These are phyloP conservation scores for Charanyca ferruginea DNA, from an alignment of 2,888 invertebrate genomes.

Conservation along the genomic window DNA sequence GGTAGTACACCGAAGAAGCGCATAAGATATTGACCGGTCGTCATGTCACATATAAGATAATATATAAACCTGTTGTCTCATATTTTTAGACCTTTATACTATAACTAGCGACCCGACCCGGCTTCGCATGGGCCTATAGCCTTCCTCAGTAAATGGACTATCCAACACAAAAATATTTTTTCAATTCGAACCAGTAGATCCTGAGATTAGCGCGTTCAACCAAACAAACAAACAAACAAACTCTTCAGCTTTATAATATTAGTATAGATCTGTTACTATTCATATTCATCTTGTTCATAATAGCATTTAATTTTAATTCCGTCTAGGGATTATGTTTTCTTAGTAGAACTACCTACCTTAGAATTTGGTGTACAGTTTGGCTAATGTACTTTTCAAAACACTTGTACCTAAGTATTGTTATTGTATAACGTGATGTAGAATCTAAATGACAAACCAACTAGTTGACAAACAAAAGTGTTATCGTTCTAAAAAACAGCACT, in stretches of 20 bases:
- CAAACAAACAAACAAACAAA: too few species aligned
- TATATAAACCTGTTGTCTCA: neutral
- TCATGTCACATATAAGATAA: neutral
- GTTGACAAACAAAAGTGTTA: neutral
- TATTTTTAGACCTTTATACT: neutral
- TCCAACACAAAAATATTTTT: too few species aligned
- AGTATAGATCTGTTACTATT: too few species aligned
- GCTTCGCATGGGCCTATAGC: too few species aligned
- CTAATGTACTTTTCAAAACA: neutral
- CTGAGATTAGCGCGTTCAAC: too few species aligned
- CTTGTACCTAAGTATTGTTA: neutral
- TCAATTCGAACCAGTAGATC: too few species aligned
- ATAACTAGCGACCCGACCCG: too few species aligned
- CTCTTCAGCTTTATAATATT: too few species aligned
- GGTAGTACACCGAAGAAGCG: neutral
- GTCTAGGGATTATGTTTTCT: neutral
- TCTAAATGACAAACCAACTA: slow-evolving; percentile 16
- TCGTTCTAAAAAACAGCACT: neutral
- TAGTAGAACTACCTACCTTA: neutral
- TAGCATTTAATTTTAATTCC: neutral
- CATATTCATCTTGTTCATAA: neutral
- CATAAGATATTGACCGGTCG: neutral
- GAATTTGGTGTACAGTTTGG: neutral
- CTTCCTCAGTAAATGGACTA: too few species aligned
- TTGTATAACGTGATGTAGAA: slow-evolving; percentile 31